Conservation (phyloP, 2,797 vertebrate species). For the Potorous gilbertii region DNA sequence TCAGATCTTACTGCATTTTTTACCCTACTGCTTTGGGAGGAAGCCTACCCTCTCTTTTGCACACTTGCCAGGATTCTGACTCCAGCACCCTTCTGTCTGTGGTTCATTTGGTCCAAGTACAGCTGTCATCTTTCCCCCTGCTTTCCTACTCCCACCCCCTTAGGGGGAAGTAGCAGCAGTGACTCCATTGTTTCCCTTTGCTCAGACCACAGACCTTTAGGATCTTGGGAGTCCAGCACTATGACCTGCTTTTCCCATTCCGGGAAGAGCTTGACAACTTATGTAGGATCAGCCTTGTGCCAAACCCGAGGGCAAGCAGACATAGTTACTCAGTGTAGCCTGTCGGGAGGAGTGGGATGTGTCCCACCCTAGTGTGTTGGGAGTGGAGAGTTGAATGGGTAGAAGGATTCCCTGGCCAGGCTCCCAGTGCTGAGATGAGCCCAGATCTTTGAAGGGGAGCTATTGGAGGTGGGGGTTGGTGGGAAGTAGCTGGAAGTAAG, state of each 20-base stretch:
- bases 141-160: constrained; percentile 14
- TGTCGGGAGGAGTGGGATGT: background rate
- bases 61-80: background rate
- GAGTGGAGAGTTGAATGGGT: background rate
- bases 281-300: background rate
- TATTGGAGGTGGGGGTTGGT: constrained; percentile 1
- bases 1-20: background rate
- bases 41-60: background rate
- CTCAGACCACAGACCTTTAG: background rate
- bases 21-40: background rate
- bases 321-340: background rate
- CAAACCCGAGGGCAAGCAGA: background rate
- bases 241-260: background rate
- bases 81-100: background rate
- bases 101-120: background rate
- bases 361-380: background rate
- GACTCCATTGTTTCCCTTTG: background rate
- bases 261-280: background rate
- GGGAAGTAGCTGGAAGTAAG: background rate
- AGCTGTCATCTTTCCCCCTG: background rate
- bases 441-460: background rate
- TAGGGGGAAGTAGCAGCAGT: background rate
- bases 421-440: background rate
- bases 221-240: constrained; percentile 3
- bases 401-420: background rate